Evolutionary conservation across 2,888 invertebrate species (phyloP), one percentile per base, ranked within the genome.

Genomic region (Boloria euphrosyne): DNA sequence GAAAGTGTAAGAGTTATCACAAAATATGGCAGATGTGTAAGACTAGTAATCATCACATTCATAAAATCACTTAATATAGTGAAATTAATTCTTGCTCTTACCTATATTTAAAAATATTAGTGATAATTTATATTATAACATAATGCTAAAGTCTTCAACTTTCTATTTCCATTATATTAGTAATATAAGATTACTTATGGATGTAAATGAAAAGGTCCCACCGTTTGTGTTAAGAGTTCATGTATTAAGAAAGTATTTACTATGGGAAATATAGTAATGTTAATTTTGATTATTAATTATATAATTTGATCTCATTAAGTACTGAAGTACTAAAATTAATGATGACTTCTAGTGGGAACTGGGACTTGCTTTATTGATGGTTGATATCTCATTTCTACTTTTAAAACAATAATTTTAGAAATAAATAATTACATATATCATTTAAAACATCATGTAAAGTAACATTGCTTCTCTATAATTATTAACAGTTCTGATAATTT

Each of bases 1-100:
- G 43, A 53, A 22, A 55, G 49, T 46, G 51, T 43, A 63, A 17
- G 43, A 62, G 51, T 65, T 52, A 70, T 68, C 70, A 70, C 58
- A 69, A 66, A 62, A 62, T 51, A 51, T 62, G 66, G 71, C 72
- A 72, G 72, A 69, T 69, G 53, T 58, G 7, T 7, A 38, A 49
- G 44, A 52, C 46, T 31, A 65, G 27, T 50, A 63, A 63, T 46
- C 57, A 57, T 22, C 57, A 57, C 22, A 13, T 46, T n/a, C 27
- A 27, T 52, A 44, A 57, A n/a, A 57, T 57, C 46, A 57, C 57
- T 22, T n/a, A n/a, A 44, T 16, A 57, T 16, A 44, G 44, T 22
- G 31, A 38, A n/a, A 18, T 47, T 47, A 14, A 47, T 47, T 49
- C 1, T 57, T 46, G 18, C n/a, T 22, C 13, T 43, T 54, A n/a